phyloP scores from a whole-genome alignment of 2,113 vertebrate genomes.

The Mus pahari region DNA sequence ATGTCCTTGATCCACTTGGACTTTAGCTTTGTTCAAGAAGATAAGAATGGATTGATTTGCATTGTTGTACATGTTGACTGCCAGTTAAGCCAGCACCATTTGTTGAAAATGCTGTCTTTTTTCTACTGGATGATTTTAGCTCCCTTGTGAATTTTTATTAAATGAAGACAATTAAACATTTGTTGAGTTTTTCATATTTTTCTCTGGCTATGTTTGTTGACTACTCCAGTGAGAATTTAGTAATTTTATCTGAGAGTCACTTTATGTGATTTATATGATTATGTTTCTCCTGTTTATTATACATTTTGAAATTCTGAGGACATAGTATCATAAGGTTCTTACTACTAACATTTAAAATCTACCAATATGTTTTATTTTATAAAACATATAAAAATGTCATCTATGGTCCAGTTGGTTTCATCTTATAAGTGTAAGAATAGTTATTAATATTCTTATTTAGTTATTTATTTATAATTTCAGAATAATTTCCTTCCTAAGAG shows the following conservation, averaged over 20 bases:
- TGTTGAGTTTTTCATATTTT: neutral
- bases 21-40: too few relatives aligned
- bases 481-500: conserved; percentile 18
- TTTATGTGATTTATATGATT: conserved; percentile 6
- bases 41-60: too few relatives aligned
- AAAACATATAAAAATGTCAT: too few relatives aligned
- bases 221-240: neutral
- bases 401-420: too few relatives aligned
- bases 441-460: too few relatives aligned
- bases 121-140: too few relatives aligned
- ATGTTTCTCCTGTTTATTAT: neutral
- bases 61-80: too few relatives aligned
- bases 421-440: too few relatives aligned
- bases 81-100: too few relatives aligned
- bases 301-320: neutral
- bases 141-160: too few relatives aligned
- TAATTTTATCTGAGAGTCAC: neutral
- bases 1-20: too few relatives aligned
- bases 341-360: neutral
- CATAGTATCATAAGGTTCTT: neutral
- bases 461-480: conserved; percentile 39
- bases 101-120: too few relatives aligned
- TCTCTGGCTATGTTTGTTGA: neutral
- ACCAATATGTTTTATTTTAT: neutral
- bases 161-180: neutral